Base-by-base conservation (phyloP, 2,888 invertebrate genomes). In the Apomyelois bistriatella region DNA sequence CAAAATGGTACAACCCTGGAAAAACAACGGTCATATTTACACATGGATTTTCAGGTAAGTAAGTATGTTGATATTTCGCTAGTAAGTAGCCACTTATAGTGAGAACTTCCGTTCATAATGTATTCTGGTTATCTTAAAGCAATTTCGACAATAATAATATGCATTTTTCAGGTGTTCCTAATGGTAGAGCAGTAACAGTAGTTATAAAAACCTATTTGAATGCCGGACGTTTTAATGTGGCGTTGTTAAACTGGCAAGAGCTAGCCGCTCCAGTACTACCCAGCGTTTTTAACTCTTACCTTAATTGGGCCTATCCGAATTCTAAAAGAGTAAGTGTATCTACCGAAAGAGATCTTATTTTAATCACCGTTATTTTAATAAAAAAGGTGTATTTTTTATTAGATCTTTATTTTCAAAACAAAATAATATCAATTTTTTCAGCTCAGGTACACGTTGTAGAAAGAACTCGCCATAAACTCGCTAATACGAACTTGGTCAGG, bases 251-350 rank as follows among this genome's bases (percentile, higher is more conserved):
- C 62, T 89, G 89, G 89, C 70, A 86, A 22, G 70, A 74, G 9
- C 67, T 82, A 55, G 89, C 88, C 30, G 79, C 85, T 1, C 48
- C 68, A 9, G 59, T 65, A 7, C 48, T 66, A 28, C 72, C 76
- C 9, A 70, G 65, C 53, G 54, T 84, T 15, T 57, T 75, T 5
- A 65, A 59, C 30, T 85, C 86, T 3, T 89, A 84, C 60, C 46
- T 80, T 30, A 74, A 69, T 53, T 84, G 80, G 78, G 89, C 87
- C n/a, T 69, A 75, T 8, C 88, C 89, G n/a, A 89, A 89, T 56
- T 74, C 84, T 41, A 68, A 76, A 55, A 69, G 75, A 79, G 88
- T 88, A 64, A 63, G 53, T 30, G 6, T 30, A 8, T 1, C 7
- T 9, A 40, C 9, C 13, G 15, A 12, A 17, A n/a, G n/a, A n/a